These are phyloP conservation scores for Mastigias papua DNA, from an alignment of 30 jellyfish, hydroid and myxozoan genomes.

Conservation along the genomic window DNA sequence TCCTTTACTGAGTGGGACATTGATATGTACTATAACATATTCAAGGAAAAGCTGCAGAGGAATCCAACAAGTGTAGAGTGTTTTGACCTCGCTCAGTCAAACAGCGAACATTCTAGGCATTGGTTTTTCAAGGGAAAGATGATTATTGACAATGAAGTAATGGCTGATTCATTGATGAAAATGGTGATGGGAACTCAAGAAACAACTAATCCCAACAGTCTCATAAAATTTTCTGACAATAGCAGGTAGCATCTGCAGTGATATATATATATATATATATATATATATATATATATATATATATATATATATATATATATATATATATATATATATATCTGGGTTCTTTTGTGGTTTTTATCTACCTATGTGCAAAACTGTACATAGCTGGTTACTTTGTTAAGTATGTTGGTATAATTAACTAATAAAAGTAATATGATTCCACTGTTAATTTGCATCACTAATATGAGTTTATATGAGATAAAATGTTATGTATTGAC, in stretches of 20 bases:
- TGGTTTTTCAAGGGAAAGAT: constrained; percentile 93
- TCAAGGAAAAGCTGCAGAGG: constrained; percentile 63
- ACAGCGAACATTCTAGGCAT: constrained; percentile 94
- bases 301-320: no score
- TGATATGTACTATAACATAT: constrained; percentile 67
- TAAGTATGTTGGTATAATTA: no score
- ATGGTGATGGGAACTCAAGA: constrained; percentile 85
- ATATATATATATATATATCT: no score
- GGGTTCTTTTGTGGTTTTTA: no score
- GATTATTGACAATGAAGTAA: constrained; percentile 61
- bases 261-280: background rate
- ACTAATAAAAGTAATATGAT: no score
- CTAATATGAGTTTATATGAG: no score
- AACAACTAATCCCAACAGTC: constrained; percentile 70
- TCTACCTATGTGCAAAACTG: no score
- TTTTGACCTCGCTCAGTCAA: constrained; percentile 94
- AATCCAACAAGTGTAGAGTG: constrained; percentile 95
- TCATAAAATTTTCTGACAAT: constrained; percentile 89
- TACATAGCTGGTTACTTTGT: no score
- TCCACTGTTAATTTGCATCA: no score
- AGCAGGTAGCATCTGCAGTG: constrained; percentile 76
- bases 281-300: no score
- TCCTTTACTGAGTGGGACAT: constrained; percentile 90
- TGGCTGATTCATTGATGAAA: constrained; percentile 77
- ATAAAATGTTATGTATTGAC: no score